phyloP scores from a whole-genome alignment of 92 coral and sea anemone genomes.

The Epizoanthus ramosus region DNA sequence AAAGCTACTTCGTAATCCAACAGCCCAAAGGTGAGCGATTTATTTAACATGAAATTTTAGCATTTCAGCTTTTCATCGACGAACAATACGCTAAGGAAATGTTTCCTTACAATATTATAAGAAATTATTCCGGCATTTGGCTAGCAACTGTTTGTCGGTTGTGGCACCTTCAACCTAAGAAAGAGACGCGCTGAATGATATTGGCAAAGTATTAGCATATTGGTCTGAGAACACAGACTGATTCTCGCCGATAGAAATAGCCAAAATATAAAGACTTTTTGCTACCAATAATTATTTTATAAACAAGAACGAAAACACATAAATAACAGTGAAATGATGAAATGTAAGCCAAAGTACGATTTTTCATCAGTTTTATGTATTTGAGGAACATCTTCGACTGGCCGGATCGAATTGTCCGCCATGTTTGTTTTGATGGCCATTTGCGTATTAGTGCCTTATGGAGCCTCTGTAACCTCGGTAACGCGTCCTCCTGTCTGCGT shows the following conservation, averaged over 20 bases:
- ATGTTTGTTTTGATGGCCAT: background rate
- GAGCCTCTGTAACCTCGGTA: slow-evolving; percentile 4
- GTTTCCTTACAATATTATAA: background rate
- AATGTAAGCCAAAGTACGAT: background rate
- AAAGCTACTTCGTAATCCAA: too few relatives aligned
- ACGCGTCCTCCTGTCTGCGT: background rate
- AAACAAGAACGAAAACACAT: background rate
- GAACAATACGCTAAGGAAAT: background rate
- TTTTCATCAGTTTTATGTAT: background rate
- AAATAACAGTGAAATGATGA: background rate
- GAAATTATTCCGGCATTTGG: background rate
- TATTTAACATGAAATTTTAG: too few relatives aligned
- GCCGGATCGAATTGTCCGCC: background rate
- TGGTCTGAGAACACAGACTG: background rate
- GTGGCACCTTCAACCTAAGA: background rate
- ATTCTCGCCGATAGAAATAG: background rate
- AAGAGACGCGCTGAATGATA: background rate
- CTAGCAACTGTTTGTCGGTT: background rate
- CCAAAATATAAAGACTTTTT: background rate
- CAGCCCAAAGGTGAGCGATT: too few relatives aligned
- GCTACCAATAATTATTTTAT: background rate
- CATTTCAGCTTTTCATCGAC: too few relatives aligned
- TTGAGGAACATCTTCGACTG: background rate
- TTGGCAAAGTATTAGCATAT: slow-evolving; percentile 5
- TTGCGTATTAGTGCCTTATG: too few relatives aligned